phyloP scores from a whole-genome alignment of 53 echinoderm and acorn worm genomes.

The Echinometra lucunter region DNA sequence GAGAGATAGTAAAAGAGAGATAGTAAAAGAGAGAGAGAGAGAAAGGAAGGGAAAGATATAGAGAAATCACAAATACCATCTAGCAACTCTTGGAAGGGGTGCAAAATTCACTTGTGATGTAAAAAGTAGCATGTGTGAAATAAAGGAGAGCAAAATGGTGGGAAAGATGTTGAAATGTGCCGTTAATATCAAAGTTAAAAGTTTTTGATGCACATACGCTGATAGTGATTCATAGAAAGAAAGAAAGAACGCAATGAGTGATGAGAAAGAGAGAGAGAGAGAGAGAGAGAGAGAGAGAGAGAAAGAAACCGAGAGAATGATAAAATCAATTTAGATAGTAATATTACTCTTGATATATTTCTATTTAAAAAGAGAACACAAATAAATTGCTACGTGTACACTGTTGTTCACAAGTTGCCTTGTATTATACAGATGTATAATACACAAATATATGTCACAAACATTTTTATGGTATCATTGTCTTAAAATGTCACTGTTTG shows the following conservation, averaged over 20 bases:
- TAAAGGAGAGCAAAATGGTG: no score
- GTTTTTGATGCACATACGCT: no score
- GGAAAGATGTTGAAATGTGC: no score
- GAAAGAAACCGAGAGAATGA: not conserved
- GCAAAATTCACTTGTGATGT: not conserved
- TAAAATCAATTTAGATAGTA: not conserved
- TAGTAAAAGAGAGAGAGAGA: no score
- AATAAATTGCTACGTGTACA: not conserved
- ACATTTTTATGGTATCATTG: not conserved
- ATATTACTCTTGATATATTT: not conserved
- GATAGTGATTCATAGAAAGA: no score
- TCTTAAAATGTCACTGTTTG: not conserved
- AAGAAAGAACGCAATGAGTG: not conserved
- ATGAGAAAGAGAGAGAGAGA: not conserved
- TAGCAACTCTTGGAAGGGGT: no score
- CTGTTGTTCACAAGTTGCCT: conserved; percentile 29
- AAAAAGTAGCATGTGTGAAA: not conserved
- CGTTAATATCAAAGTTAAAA: no score
- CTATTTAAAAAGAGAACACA: not conserved
- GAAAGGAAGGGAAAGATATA: no score
- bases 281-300: not conserved
- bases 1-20: no score
- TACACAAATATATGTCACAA: conserved; percentile 32
- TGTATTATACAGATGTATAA: conserved; percentile 2
- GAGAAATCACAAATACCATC: no score